Evolutionary conservation across 2,797 vertebrate genomes (phyloP).

Genomic region (Eidolon dupreanum): DNA sequence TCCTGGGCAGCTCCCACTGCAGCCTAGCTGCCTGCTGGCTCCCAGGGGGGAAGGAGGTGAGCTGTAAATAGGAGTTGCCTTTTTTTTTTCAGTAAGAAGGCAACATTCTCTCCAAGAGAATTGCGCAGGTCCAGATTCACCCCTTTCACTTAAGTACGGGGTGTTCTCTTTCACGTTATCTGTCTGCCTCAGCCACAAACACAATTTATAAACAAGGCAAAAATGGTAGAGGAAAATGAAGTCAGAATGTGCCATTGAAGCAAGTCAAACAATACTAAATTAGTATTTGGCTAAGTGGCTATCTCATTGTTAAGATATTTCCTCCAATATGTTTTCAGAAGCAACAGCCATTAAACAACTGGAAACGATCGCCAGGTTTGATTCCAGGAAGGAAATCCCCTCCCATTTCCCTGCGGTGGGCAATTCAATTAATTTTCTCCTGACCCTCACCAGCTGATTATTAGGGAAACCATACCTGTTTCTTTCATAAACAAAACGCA

Average conservation of each 20-base stretch:
- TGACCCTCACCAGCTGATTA: conserved; percentile 54
- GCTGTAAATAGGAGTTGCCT: not conserved
- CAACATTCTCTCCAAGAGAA: conserved; percentile 63
- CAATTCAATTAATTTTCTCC: conserved; percentile 82
- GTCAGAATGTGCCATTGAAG: conserved; percentile 83
- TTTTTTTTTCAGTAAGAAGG: not conserved
- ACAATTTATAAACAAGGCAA: conserved; percentile 81
- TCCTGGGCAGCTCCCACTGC: not conserved
- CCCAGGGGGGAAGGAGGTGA: not conserved
- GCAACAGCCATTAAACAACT: conserved; percentile 85
- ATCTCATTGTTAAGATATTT: conserved; percentile 89
- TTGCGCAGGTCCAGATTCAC: conserved; percentile 35
- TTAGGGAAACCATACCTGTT: conserved; percentile 63
- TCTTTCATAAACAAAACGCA: conserved; percentile 82
- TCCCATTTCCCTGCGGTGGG: conserved; percentile 90
- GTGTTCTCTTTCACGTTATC: conserved; percentile 71
- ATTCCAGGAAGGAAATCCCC: conserved; percentile 92
- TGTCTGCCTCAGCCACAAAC: conserved; percentile 65
- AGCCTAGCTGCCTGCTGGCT: not conserved
- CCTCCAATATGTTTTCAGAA: conserved; percentile 89
- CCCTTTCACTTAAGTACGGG: conserved; percentile 60
- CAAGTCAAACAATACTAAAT: conserved; percentile 86
- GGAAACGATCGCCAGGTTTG: conserved; percentile 88
- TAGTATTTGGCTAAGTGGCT: conserved; percentile 85
- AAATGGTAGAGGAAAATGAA: conserved; percentile 81